Percentiles rank a stretch among this genome's conserved stretches.
Evolutionary conservation across 2,113 vertebrate genomes (phyloP).

Genomic region (Uria lomvia): DNA sequence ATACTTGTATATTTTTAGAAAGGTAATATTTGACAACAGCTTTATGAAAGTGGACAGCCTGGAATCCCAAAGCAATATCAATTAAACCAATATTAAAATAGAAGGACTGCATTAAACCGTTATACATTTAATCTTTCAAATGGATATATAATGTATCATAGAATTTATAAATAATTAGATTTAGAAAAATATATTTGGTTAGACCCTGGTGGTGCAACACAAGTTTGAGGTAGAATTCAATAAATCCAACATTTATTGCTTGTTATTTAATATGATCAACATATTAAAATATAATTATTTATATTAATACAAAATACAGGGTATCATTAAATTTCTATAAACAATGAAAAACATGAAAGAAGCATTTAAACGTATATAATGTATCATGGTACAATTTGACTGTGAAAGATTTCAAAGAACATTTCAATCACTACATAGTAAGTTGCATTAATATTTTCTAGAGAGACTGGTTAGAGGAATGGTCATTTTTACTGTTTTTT

Average conservation of each 20-base stretch:
- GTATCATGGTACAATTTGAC: not conserved
- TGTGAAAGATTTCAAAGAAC: not conserved
- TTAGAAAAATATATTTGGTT: not conserved
- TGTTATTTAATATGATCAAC: not conserved
- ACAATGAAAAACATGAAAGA: not conserved
- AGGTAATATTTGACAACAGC: not conserved
- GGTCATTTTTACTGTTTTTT: not conserved
- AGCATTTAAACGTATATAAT: not conserved
- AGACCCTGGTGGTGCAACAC: not conserved
- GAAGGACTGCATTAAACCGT: not conserved
- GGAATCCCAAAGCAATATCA: not conserved
- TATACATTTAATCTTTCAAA: not conserved
- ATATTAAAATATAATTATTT: not conserved
- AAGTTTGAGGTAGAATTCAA: not conserved
- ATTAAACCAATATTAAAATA: not conserved
- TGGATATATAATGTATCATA: not conserved
- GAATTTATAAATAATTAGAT: not conserved
- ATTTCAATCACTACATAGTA: not conserved
- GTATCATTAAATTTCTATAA: not conserved
- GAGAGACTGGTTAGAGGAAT: not conserved
- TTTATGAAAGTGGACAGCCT: not conserved
- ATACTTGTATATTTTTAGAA: not conserved
- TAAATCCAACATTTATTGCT: not conserved
- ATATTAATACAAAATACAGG: not conserved
- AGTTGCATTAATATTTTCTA: not conserved